Evolutionary conservation across 2,888 invertebrate species (phyloP).

Genomic region (Colostygia pectinataria): DNA sequence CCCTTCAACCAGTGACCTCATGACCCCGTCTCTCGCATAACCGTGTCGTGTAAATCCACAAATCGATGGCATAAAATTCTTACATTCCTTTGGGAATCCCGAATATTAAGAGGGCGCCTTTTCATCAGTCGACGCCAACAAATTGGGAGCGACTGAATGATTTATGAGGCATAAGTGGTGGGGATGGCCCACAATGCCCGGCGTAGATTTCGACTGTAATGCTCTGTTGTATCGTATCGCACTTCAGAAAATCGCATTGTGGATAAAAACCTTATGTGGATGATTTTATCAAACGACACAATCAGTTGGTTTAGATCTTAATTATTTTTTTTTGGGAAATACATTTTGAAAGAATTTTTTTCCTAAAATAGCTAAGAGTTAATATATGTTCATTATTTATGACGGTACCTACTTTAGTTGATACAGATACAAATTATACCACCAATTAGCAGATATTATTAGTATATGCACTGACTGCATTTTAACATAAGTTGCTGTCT

Average conservation of each 20-base stretch:
- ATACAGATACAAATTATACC: too few species aligned
- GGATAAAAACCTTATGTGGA: constrained; percentile 13
- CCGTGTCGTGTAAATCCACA: constrained; percentile 23
- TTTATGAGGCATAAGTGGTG: constrained; percentile 56
- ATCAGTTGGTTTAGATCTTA: too few species aligned
- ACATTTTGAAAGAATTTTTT: too few species aligned
- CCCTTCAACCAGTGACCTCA: constrained; percentile 14
- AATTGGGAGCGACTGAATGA: constrained; percentile 60
- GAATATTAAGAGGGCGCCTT: constrained; percentile 52
- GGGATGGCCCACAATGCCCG: constrained; percentile 40
- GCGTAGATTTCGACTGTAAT: constrained; percentile 35
- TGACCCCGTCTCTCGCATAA: constrained; percentile 22
- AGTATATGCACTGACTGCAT: not conserved
- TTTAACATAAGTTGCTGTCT: not conserved
- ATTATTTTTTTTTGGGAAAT: too few species aligned
- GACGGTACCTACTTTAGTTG: too few species aligned
- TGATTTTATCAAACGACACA: constrained; percentile 15
- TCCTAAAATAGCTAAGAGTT: too few species aligned
- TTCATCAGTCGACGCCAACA: constrained; percentile 58
- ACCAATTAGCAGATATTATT: too few species aligned
- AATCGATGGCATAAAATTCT: constrained; percentile 42
- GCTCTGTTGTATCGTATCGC: constrained; percentile 40
- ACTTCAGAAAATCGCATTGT: constrained; percentile 7
- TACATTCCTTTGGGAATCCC: constrained; percentile 41
- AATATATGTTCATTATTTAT: too few species aligned